Evolutionary conservation across 2,113 vertebrate species (phyloP), one percentile per base, ranked within the genome.

Genomic region (Gorsachius goisagi): DNA sequence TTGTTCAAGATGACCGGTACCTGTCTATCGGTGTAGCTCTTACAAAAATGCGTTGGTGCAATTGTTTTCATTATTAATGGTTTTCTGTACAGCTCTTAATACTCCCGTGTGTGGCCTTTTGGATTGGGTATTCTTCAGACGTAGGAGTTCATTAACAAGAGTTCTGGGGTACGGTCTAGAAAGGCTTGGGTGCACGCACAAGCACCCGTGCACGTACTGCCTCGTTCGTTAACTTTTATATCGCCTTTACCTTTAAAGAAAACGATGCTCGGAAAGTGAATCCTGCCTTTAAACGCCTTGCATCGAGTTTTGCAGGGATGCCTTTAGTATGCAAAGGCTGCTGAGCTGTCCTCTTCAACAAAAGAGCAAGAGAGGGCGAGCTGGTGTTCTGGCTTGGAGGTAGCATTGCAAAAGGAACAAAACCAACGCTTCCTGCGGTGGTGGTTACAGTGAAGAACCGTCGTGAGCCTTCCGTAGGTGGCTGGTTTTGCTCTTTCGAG

Each of bases 31-130:
- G 19, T 16, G 68, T 91, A 49, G 67, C 90, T 33, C 76, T 60
- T 59, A 41, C 84, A 7, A 4, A 89, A 26, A 35, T 24, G 10
- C 75, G 4, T 20, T 0, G 88, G 35, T 85, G 82, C 47, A 9
- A 93, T 85, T 58, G 44, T 75, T 50, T 26, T 39, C 20, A 4
- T 58, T 33, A 1, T 75, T 81, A 19, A 18, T 45, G 50, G 30
- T 91, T 84, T 73, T 93, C 86, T 89, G 5, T 67, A 19, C 89
- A 68, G 80, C 78, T 96, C 73, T 87, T 53, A 8, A 33, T 60
- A 6, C 94, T 92, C 45, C 30, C 15, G 80, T 45, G 41, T 35
- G 53, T 92, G 92, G 94, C 94, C 87, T 93, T 37, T 74, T 58
- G 95, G 91, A 47, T 12, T 49, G 91, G 85, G 84, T 75, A 9